phyloP scores from a whole-genome alignment of 2,888 invertebrate genomes.

The Acanthosepion esculentum region DNA sequence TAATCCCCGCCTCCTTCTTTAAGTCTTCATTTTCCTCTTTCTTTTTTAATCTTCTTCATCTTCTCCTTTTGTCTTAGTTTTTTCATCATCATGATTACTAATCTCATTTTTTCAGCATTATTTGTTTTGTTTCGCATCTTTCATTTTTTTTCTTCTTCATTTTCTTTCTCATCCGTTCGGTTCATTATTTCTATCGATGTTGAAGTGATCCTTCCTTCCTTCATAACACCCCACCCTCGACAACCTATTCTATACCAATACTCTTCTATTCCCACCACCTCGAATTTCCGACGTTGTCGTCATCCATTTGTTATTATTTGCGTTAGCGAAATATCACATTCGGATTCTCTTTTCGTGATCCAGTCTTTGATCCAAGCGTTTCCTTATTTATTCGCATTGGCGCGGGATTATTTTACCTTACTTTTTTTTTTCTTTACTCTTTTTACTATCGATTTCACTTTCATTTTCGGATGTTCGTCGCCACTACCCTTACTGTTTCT shows the following conservation, averaged over 20 bases:
- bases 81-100: neutral
- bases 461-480: constrained; percentile 33
- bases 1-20: neutral
- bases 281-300: constrained; percentile 17
- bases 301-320: constrained; percentile 33
- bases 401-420: constrained; percentile 8
- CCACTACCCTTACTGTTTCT: neutral
- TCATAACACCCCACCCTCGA: neutral
- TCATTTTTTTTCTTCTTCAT: neutral
- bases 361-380: neutral
- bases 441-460: constrained; percentile 18
- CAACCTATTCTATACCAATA: neutral
- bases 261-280: neutral
- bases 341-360: constrained; percentile 25
- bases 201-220: constrained; percentile 33
- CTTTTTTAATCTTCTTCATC: neutral
- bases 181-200: constrained; percentile 23
- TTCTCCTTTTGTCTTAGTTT: constrained; percentile 16
- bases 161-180: neutral
- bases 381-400: constrained; percentile 22
- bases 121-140: neutral
- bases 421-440: neutral
- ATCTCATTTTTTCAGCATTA: constrained; percentile 33
- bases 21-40: neutral
- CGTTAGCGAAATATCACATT: constrained; percentile 21